Evolutionary conservation across 2,113 vertebrate species (phyloP).

Genomic region (Sialia sialis): DNA sequence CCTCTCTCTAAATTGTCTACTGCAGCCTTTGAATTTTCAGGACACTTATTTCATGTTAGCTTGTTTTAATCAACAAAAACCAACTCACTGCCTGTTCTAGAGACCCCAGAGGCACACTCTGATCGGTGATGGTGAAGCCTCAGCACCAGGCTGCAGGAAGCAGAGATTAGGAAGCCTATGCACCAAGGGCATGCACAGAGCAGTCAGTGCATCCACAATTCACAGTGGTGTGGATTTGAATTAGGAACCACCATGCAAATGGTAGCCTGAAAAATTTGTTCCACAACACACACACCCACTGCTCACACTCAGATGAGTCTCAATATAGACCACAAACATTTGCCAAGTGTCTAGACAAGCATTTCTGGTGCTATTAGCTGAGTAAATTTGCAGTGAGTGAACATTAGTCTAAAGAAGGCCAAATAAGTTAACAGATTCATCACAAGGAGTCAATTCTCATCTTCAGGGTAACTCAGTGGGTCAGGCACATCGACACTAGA

Average conservation of each 20-base stretch:
- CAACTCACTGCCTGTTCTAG: neutral
- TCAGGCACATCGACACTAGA: neutral
- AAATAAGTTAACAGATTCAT: neutral
- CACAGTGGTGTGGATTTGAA: neutral
- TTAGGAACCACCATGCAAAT: neutral
- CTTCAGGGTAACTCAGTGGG: neutral
- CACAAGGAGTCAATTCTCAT: neutral
- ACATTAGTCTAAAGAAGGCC: neutral
- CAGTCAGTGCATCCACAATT: neutral
- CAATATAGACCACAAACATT: neutral
- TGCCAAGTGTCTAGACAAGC: neutral
- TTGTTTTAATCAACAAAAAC: neutral
- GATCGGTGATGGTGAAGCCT: neutral
- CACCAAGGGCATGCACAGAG: neutral
- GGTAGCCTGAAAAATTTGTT: neutral
- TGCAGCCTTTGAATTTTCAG: neutral
- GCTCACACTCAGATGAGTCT: rapidly evolving
- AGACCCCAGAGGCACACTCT: neutral
- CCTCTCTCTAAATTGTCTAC: neutral
- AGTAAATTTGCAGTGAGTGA: neutral
- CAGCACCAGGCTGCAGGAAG: neutral
- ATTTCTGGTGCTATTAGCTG: neutral
- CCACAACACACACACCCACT: rapidly evolving
- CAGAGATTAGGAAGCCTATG: neutral
- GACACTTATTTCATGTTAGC: neutral